Percentiles rank a stretch among this genome's conserved stretches.
Conservation (phyloP, 2,888 invertebrate species). For the Ichneumoninae sp. region DNA sequence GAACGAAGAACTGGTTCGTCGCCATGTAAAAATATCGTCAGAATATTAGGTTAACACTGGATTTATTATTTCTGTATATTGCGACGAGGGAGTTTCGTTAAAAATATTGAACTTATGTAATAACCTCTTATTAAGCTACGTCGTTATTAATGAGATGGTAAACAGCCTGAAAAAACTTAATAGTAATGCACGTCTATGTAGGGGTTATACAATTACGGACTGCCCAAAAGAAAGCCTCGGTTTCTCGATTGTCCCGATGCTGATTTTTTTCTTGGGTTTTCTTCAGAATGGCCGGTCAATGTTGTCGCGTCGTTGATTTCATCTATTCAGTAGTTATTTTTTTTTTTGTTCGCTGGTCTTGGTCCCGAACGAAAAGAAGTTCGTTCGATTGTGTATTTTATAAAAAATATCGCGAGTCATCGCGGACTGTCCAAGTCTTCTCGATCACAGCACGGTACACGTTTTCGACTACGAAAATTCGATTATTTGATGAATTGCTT, state of each 20-base stretch:
- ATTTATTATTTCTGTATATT: conserved; percentile 20
- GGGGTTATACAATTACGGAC: conserved; percentile 49
- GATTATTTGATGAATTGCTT: neutral
- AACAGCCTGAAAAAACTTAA: conserved; percentile 71
- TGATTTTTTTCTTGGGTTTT: conserved; percentile 22
- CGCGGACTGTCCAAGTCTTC: conserved; percentile 56
- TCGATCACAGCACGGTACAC: conserved; percentile 76
- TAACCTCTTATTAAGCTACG: conserved; percentile 58
- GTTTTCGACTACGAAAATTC: conserved; percentile 76
- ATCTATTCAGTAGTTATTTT: conserved; percentile 17
- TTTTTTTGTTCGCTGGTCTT: conserved; percentile 57
- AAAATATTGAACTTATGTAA: conserved; percentile 57
- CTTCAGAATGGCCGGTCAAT: conserved; percentile 25
- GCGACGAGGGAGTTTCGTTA: conserved; percentile 11
- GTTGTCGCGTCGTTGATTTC: conserved; percentile 11
- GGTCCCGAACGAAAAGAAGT: conserved; percentile 74
- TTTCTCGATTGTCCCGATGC: conserved; percentile 43
- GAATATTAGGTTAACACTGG: neutral
- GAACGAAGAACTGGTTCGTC: neutral
- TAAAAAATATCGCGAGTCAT: conserved; percentile 69
- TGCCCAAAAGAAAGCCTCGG: conserved; percentile 41
- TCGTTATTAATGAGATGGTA: conserved; percentile 67
- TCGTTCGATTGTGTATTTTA: conserved; percentile 65
- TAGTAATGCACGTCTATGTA: conserved; percentile 67
- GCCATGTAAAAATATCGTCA: conserved; percentile 6